Conservation (phyloP, 2,113 vertebrate genomes). For the Archocentrus centrarchus region DNA sequence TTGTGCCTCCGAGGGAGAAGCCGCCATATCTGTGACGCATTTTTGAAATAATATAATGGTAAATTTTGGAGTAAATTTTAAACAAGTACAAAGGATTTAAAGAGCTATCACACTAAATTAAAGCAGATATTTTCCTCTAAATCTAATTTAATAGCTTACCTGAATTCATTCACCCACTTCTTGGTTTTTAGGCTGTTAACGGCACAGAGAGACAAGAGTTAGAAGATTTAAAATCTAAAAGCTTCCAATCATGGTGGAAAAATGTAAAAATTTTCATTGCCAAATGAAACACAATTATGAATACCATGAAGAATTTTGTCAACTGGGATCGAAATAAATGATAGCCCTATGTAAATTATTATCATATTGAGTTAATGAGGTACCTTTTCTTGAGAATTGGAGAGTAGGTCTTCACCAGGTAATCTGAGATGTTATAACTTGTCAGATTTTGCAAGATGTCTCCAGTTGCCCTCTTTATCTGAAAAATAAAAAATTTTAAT, state of each 20-base stretch:
- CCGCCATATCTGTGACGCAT: conserved; percentile 86
- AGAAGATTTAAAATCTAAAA: background rate
- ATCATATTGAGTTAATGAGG: background rate
- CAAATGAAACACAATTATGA: background rate
- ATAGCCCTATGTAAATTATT: background rate
- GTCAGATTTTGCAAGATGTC: conserved; percentile 94
- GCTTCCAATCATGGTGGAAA: background rate
- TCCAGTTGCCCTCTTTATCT: conserved; percentile 78
- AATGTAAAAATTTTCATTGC: background rate
- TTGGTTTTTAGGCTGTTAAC: conserved; percentile 86
- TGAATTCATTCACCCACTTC: conserved; percentile 93
- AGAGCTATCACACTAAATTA: background rate
- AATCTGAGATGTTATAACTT: conserved; percentile 93
- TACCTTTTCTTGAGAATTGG: conserved; percentile 97
- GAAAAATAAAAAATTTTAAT: conserved; percentile 9
- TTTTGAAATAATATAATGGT: background rate
- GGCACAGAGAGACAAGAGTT: background rate
- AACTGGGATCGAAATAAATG: background rate
- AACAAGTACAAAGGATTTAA: background rate
- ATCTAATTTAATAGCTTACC: conserved; percentile 77
- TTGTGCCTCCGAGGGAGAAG: conserved; percentile 85
- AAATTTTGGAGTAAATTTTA: background rate
- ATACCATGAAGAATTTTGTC: background rate
- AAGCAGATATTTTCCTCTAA: background rate
- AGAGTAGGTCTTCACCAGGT: conserved; percentile 94